phyloP scores from a whole-genome alignment of 2,888 invertebrate genomes.

The Listrodromus nycthemerus region DNA sequence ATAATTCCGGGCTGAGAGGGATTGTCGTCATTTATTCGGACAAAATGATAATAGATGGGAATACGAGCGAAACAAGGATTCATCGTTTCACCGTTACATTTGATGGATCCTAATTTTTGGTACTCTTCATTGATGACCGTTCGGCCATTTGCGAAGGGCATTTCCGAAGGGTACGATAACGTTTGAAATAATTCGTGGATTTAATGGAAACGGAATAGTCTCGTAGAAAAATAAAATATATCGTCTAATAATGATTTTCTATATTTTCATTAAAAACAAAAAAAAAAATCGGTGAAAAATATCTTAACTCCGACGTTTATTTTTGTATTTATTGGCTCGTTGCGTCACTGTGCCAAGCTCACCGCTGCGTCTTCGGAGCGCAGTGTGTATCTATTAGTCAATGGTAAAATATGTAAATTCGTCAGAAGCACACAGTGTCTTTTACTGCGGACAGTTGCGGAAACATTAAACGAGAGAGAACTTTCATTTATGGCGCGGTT shows the following conservation, averaged over 20 bases:
- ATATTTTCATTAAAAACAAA: too few species aligned
- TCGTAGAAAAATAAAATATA: not conserved
- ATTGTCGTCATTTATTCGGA: not conserved
- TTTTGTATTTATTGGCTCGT: not conserved
- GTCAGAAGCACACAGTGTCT: not conserved
- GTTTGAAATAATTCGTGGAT: not conserved
- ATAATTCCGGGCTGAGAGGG: not conserved
- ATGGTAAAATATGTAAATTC: not conserved
- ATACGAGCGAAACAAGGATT: not conserved
- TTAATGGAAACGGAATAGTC: not conserved
- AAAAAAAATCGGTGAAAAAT: not conserved
- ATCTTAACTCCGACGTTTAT: not conserved
- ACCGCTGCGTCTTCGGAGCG: not conserved
- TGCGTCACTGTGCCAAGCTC: not conserved
- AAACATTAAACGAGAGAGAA: conserved; percentile 13
- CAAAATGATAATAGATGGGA: not conserved
- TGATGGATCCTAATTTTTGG: not conserved
- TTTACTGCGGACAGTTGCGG: not conserved
- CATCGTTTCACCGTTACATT: not conserved
- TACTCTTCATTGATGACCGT: not conserved
- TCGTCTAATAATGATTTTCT: not conserved
- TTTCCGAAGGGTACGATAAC: not conserved
- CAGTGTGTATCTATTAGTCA: conserved; percentile 4
- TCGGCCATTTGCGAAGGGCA: too few species aligned
- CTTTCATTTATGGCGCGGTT: conserved; percentile 38